Evolutionary conservation across 2,888 invertebrate genomes (phyloP).

Genomic region (Mantis religiosa): DNA sequence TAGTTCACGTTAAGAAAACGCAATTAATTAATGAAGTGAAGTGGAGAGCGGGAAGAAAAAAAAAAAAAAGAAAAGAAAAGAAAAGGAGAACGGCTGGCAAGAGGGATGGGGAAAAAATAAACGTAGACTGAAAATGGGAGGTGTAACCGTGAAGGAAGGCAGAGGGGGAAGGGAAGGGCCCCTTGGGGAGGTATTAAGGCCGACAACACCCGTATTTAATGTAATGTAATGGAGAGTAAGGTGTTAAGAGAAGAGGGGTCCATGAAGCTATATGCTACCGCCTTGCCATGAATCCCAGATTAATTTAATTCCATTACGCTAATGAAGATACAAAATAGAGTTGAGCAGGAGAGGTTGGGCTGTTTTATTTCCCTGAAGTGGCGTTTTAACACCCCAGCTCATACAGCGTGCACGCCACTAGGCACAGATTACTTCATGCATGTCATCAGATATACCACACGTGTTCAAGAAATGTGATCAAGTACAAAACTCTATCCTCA

Average conservation of each 20-base stretch:
- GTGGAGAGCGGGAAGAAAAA: constrained; percentile 19
- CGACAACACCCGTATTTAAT: constrained; percentile 32
- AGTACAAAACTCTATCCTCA: too few species aligned
- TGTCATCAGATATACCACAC: background rate
- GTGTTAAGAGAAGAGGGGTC: background rate
- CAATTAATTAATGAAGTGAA: constrained; percentile 34
- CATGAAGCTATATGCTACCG: background rate
- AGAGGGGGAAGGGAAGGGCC: constrained; percentile 15
- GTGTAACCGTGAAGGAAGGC: background rate
- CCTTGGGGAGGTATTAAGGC: constrained; percentile 30
- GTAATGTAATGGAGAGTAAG: constrained; percentile 30
- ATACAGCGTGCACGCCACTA: background rate
- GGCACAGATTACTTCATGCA: background rate
- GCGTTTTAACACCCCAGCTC: constrained; percentile 3
- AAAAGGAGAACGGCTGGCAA: background rate
- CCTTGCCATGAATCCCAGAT: constrained; percentile 39
- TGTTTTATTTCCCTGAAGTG: constrained; percentile 30
- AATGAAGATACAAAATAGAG: constrained; percentile 53
- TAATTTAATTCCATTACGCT: constrained; percentile 55
- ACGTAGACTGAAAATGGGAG: background rate
- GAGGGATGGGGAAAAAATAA: constrained; percentile 5
- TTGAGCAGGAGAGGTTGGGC: background rate
- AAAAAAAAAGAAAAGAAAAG: constrained; percentile 8
- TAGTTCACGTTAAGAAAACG: constrained; percentile 30
- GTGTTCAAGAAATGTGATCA: too few species aligned